These are phyloP conservation scores for Rhyacophila evoluta DNA, from an alignment of 2,888 invertebrate species.

Conservation along the genomic window DNA sequence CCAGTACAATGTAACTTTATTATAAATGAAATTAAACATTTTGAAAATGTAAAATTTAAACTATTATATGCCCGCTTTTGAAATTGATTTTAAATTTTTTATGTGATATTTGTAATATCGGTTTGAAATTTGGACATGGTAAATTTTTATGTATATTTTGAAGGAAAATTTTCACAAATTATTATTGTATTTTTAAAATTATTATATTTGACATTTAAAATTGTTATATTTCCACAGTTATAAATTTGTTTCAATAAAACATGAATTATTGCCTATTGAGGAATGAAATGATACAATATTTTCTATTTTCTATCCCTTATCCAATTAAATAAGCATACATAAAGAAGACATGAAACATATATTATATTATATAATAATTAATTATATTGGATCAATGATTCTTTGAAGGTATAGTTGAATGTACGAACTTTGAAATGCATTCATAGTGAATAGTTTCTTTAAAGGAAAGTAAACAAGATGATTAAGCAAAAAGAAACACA, in stretches of 20 bases:
- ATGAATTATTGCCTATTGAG: not conserved
- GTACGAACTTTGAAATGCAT: too few relatives aligned
- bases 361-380: too few relatives aligned
- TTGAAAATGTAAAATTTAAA: not conserved
- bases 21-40: not conserved
- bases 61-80: not conserved
- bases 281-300: not conserved
- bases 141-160: not conserved
- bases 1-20: not conserved
- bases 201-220: not conserved
- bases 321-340: not conserved
- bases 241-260: constrained; percentile 12
- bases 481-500: too few relatives aligned
- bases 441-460: too few relatives aligned
- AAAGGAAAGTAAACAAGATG: too few relatives aligned
- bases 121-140: not conserved
- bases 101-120: not conserved
- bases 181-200: not conserved
- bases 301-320: not conserved
- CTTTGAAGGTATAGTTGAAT: too few relatives aligned
- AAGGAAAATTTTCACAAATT: not conserved
- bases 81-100: not conserved
- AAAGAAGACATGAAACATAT: too few relatives aligned
- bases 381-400: too few relatives aligned
- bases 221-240: constrained; percentile 22